These are phyloP conservation scores for Regulus satrapa DNA, from an alignment of 2,113 vertebrate genomes.

Conservation along the genomic window DNA sequence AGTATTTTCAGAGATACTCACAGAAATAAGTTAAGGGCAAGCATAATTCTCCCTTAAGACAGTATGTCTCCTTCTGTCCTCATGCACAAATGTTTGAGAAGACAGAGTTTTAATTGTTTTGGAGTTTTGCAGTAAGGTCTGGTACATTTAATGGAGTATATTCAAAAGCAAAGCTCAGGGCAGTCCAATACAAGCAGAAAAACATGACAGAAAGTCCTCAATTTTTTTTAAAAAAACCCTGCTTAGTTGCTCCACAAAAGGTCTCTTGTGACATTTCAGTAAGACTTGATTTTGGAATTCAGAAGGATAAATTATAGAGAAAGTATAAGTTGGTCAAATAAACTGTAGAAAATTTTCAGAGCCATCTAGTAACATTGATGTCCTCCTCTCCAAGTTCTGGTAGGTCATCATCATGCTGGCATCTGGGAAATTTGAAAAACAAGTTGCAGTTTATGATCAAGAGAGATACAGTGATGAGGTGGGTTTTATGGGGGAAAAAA, in stretches of 20 bases:
- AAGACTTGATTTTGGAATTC: background rate
- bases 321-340: background rate
- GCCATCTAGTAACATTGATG: background rate
- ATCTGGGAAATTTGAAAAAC: background rate
- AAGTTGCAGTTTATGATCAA: background rate
- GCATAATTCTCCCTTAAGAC: background rate
- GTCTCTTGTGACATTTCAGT: background rate
- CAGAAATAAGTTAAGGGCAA: background rate
- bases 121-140: background rate
- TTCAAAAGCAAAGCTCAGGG: background rate
- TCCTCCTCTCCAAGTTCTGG: background rate
- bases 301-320: background rate
- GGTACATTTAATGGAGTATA: background rate
- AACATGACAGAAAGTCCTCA: background rate
- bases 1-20: background rate
- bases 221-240: background rate
- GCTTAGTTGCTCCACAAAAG: background rate
- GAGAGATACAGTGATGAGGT: background rate
- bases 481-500: rapidly evolving
- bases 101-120: background rate
- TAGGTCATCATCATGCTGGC: background rate
- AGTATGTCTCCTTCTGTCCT: background rate
- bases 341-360: background rate
- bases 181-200: background rate
- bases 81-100: background rate